A percentile compares a stretch with the other conserved stretches of the same genome.
Conservation (phyloP, 2,888 invertebrate species). For the Polydesmus complanatus region DNA sequence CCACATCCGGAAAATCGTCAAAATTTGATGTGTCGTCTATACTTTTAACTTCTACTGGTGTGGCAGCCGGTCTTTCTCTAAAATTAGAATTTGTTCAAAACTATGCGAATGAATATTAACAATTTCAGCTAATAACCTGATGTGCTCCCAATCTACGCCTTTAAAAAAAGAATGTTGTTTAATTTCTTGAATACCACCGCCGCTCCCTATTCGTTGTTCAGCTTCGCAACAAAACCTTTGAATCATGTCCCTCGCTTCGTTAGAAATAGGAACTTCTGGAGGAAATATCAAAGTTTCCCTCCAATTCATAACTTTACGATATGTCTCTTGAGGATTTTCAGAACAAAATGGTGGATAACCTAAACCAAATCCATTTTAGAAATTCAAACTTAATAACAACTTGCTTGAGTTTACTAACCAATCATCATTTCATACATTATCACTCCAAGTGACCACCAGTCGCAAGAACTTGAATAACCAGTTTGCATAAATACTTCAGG, state of each 20-base stretch:
- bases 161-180: constrained; percentile 78
- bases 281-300: constrained; percentile 95
- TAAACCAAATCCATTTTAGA: constrained; percentile 24
- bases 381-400: neutral
- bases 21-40: constrained; percentile 99
- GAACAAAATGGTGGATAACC: constrained; percentile 99
- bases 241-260: constrained; percentile 90
- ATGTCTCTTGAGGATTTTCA: constrained; percentile 94
- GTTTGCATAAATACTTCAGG: constrained; percentile 95
- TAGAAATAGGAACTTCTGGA: constrained; percentile 97
- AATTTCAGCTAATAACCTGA: constrained; percentile 53
- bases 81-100: neutral
- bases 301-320: constrained; percentile 98
- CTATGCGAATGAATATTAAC: neutral
- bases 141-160: constrained; percentile 97
- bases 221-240: constrained; percentile 90
- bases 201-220: constrained; percentile 74
- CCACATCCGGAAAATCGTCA: constrained; percentile 99
- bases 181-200: constrained; percentile 73
- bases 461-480: constrained; percentile 94
- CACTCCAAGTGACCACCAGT: constrained; percentile 99
- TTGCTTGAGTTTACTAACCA: constrained; percentile 40
- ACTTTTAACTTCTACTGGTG: constrained; percentile 91
- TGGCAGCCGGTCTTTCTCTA: constrained; percentile 87
- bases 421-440: constrained; percentile 99